Conservation (phyloP, 2,888 invertebrate species). For the Eutolmus rufibarbis region DNA sequence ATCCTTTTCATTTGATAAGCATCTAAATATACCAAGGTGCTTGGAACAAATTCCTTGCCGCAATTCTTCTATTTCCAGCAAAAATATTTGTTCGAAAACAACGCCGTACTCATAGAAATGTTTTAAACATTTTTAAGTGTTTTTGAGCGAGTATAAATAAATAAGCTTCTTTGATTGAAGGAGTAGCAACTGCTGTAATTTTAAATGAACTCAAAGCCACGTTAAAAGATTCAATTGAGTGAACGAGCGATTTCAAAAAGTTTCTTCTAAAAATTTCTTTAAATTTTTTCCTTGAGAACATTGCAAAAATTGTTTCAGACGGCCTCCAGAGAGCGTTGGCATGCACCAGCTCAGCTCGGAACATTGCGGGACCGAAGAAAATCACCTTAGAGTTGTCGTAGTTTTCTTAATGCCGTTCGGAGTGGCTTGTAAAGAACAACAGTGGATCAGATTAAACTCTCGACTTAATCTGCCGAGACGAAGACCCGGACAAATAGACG, state of each 20-base stretch:
- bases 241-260: not conserved
- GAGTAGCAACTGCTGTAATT: not conserved
- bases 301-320: not conserved
- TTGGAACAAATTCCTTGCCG: too few species aligned
- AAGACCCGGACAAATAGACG: not conserved
- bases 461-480: not conserved
- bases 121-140: not conserved
- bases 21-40: not conserved
- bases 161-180: not conserved
- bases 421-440: not conserved
- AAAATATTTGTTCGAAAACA: too few species aligned
- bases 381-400: not conserved
- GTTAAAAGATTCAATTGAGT: not conserved
- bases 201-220: not conserved
- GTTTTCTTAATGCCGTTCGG: not conserved
- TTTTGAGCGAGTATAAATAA: not conserved
- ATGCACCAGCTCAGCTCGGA: not conserved
- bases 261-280: not conserved
- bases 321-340: not conserved
- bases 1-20: not conserved
- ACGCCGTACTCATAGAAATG: not conserved
- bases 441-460: slow-evolving; percentile 3
- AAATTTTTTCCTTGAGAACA: not conserved
- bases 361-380: not conserved
- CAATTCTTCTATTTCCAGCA: too few species aligned